Base-by-base conservation (phyloP, 1,140 invertebrate genomes). In the Atta colombica region DNA sequence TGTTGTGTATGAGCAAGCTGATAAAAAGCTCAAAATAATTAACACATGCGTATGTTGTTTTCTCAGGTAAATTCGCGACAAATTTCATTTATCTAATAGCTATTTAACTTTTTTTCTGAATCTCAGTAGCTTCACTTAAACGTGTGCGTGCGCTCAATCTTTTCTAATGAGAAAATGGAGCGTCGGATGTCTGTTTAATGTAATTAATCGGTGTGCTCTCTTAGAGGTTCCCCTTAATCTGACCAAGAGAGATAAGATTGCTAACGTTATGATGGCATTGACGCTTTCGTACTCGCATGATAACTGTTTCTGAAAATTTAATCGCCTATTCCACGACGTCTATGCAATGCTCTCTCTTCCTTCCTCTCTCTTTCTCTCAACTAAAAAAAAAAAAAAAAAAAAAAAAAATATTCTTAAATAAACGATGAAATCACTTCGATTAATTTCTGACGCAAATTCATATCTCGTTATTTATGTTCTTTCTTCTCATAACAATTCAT, bases 231-330 rank as follows among this genome's bases (percentile, higher is more conserved):
- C 10, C 7, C 82, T 89, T 60, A 53, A 86, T 65, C 82, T 51
- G 21, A 6, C 5, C 12, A 18, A 21, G 8, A n/a, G 14, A 68
- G 88, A 89, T 89, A 89, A 89, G 88, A 89, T 87, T 80, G 45
- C 3, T 21, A 10, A 1, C 69, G 14, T 84, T 84, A 75, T 51
- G 58, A 84, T 61, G 69, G 55, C 69, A 84, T 61, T 63, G 80
- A 75, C 69, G 80, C 53, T 6, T n/a, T 77, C 49, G 16, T 14
- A 31, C 21, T 28, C 49, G 60, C 2, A 45, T n/a, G 75, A 78
- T 80, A 69, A 51, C 28, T 18, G n/a, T 53, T 80, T 66, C 25
- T 58, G 61, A 69, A 77, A 86, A 86, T 80, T 60, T 60, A 21
- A 81, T 86, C 75, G 75, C 21, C 28, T 60, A 39, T 58, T 68